These are phyloP conservation scores for Gnathonemus longibarbis DNA, from an alignment of 2,113 vertebrate species.

Conservation along the genomic window DNA sequence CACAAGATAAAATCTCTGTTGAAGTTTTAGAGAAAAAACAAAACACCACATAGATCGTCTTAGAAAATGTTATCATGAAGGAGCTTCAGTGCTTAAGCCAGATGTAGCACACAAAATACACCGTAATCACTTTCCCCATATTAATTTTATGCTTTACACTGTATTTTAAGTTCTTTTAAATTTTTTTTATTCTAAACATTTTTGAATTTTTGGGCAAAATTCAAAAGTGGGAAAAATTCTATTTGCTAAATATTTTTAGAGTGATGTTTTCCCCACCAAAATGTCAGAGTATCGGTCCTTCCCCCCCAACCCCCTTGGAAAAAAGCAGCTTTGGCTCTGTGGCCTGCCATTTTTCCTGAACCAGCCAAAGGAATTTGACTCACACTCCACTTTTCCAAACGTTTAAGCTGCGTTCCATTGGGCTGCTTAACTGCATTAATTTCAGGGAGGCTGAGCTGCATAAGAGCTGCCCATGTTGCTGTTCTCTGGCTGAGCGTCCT, in stretches of 20 bases:
- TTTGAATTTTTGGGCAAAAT: background rate
- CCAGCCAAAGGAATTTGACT: conserved; percentile 13
- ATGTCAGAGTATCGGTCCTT: background rate
- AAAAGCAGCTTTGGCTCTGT: background rate
- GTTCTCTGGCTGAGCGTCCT: background rate
- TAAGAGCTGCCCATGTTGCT: conserved; percentile 10
- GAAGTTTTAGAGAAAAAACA: background rate
- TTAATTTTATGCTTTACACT: background rate
- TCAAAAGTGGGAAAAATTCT: background rate
- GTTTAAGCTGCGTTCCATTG: conserved; percentile 15
- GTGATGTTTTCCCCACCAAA: background rate
- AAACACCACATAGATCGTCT: background rate
- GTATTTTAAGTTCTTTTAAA: background rate
- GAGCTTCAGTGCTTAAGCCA: background rate
- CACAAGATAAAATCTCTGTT: background rate
- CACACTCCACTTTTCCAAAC: conserved; percentile 11
- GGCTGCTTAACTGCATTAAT: conserved; percentile 4
- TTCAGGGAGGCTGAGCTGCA: background rate
- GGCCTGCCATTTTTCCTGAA: background rate
- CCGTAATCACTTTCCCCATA: background rate
- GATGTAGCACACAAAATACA: background rate
- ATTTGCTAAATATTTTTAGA: background rate
- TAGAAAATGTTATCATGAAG: background rate
- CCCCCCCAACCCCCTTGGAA: background rate
- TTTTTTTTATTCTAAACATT: background rate